Evolutionary conservation across 2,113 vertebrate genomes (phyloP), one percentile per base, ranked within the genome.

Genomic region (Sphaerodactylus townsendi): DNA sequence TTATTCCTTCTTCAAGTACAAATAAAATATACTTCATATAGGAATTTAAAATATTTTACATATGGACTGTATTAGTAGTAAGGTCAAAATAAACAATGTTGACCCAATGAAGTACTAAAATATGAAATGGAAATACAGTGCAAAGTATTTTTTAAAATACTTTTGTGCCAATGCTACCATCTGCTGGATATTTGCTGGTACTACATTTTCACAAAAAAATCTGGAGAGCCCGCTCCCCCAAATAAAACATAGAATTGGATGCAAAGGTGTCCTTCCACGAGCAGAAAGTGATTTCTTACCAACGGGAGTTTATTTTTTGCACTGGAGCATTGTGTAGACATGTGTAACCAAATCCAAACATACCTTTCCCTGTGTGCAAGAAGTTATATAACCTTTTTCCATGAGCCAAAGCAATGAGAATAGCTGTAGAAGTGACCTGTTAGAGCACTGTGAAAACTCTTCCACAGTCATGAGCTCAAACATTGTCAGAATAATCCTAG

Each of bases 131-230:
- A 10, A 37, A 73, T 11, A 0, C 10, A 35, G 17, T 10, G 15
- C 70, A 62, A 84, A 21, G 17, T 3, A 10, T 23, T 76, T 64
- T 66, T 10, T 53, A 39, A 15, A 87, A 25, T 86, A 86, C 85
- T 91, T 96, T 95, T 85, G 39, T 85, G 83, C 85, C 91, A 95
- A 96, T 95, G 92, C 93, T 96, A 91, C 95, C 95, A 96, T 94
- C 96, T 96, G 17, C 93, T 94, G 95, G 74, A 77, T 70, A 5
- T 56, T 76, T 0, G 41, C 68, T 75, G 33, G 72, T 78, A 90
- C 84, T 65, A 79, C 30, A 56, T 0, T 1, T 39, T 50, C 68
- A 64, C 81, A 83, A 86, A 81, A 28, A 46, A n/a, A 64, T 72
- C 1, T 1, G 2, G 21, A 6, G 5, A 13, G 5, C 0, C 0